Evolutionary conservation across 35 echinoderm and acorn worm species (phyloP).

Genomic region (Anneissia japonica): DNA sequence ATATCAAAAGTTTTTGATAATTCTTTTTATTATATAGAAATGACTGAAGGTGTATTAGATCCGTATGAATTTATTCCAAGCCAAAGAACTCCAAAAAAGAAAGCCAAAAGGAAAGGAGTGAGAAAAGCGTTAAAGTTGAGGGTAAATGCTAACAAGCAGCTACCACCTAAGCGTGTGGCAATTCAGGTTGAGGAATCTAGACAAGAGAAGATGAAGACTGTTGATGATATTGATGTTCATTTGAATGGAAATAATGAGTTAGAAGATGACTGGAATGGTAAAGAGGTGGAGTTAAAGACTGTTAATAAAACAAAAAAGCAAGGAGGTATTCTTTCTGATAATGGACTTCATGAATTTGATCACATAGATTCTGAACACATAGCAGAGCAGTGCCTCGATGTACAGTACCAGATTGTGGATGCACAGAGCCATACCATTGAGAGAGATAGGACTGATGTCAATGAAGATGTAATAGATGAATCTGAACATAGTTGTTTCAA

Average conservation of each 20-base stretch:
- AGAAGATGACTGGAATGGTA: not conserved
- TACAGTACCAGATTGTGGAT: not conserved
- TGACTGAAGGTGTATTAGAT: not conserved
- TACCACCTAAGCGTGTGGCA: not conserved
- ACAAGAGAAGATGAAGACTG: not conserved
- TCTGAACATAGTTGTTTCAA: not conserved
- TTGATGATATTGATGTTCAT: not conserved
- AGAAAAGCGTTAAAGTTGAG: not conserved
- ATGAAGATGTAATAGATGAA: not conserved
- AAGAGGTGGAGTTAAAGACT: not conserved
- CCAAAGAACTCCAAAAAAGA: conserved; percentile 13
- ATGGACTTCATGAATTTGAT: not conserved
- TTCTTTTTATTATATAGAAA: too few relatives aligned
- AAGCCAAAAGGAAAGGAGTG: not conserved
- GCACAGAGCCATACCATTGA: not conserved
- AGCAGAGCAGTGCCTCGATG: not conserved
- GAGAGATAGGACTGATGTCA: not conserved
- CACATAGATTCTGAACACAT: not conserved
- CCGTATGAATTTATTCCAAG: conserved; percentile 20
- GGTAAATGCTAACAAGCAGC: not conserved
- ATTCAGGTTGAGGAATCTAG: not conserved
- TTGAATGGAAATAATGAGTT: not conserved
- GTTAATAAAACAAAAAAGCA: not conserved
- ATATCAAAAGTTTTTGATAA: too few relatives aligned
- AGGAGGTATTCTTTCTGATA: not conserved